Evolutionary conservation across 2,888 invertebrate species (phyloP), one percentile per base, ranked within the genome.

Genomic region (Pachymerium ferrugineum): DNA sequence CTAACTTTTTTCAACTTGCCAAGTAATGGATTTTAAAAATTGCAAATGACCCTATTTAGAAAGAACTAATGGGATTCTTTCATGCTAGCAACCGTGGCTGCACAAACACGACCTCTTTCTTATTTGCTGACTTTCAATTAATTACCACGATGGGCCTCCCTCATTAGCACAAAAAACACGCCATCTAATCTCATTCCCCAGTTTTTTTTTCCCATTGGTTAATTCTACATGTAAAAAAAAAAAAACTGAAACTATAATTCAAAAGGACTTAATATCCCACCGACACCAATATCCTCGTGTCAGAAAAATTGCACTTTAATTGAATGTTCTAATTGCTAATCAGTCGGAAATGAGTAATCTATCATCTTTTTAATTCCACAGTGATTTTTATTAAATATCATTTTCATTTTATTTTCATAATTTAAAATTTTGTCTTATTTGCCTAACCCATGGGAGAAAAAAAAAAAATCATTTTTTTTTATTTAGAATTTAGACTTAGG

Each of bases 91-190:
- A 62, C 25, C 62, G 62, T 62, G 62, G 62, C 62, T 62, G 62
- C 62, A 62, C 62, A 62, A 62, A 62, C 62, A 62, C 62, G 62
- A 62, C 62, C 62, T 62, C 62, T 62, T 62, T 62, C 62, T 62
- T 62, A 62, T 62, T 62, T 62, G 62, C 62, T 62, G 62, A 62
- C 62, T 62, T 62, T 62, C 62, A 62, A 62, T 62, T 62, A 62
- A 62, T 62, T 62, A 62, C 62, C 62, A 28, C 62, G 62, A 62
- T 62, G 62, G 62, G 62, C 62, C 28, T 62, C 28, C 25, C 62
- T 62, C 62, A 62, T 62, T 62, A 62, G 25, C 62, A 62, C 62
- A 62, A 62, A 62, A 62, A 62, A 62, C 62, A 62, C 62, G 62
- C 62, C 62, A 62, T 25, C 25, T 62, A 62, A 62, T 62, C 62